Conservation (phyloP, 2,797 vertebrate species). For the Sebastes ruberrimus region DNA sequence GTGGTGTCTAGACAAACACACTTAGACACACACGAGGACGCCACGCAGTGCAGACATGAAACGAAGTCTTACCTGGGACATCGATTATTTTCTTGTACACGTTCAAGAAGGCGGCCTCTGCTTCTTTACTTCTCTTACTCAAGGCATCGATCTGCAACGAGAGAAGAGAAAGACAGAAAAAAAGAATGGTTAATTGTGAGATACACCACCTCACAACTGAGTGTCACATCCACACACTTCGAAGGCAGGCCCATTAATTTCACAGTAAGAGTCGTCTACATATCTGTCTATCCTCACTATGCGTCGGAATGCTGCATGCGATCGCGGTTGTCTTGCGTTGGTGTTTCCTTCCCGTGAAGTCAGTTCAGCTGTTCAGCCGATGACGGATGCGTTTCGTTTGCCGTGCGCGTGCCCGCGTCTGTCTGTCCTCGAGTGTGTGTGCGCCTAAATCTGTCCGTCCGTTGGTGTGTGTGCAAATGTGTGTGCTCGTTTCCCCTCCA, state of each 20-base stretch:
- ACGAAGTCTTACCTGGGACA: constrained; percentile 90
- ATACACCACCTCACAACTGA: constrained; percentile 12
- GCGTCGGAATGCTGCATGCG: constrained; percentile 53
- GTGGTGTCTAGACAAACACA: constrained; percentile 25
- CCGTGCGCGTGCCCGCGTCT: constrained; percentile 38
- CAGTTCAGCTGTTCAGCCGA: constrained; percentile 77
- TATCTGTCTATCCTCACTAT: constrained; percentile 67
- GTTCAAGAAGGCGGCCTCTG: constrained; percentile 98
- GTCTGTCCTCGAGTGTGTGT: constrained; percentile 67
- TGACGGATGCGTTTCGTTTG: constrained; percentile 76
- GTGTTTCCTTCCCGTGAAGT: constrained; percentile 76
- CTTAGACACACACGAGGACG: background rate
- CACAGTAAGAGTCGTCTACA: constrained; percentile 48
- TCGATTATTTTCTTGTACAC: constrained; percentile 99
- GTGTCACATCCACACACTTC: constrained; percentile 25
- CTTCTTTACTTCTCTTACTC: constrained; percentile 99
- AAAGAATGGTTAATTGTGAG: constrained; percentile 25
- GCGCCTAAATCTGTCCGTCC: constrained; percentile 48
- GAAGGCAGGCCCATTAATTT: constrained; percentile 54
- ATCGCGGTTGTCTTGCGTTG: constrained; percentile 57
- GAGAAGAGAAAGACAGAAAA: background rate
- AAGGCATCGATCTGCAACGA: constrained; percentile 92
- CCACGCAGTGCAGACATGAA: background rate
- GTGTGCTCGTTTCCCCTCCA: constrained; percentile 69
- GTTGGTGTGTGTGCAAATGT: constrained; percentile 3